phyloP scores from a whole-genome alignment of 1,140 invertebrate species.

The Homarus americanus region DNA sequence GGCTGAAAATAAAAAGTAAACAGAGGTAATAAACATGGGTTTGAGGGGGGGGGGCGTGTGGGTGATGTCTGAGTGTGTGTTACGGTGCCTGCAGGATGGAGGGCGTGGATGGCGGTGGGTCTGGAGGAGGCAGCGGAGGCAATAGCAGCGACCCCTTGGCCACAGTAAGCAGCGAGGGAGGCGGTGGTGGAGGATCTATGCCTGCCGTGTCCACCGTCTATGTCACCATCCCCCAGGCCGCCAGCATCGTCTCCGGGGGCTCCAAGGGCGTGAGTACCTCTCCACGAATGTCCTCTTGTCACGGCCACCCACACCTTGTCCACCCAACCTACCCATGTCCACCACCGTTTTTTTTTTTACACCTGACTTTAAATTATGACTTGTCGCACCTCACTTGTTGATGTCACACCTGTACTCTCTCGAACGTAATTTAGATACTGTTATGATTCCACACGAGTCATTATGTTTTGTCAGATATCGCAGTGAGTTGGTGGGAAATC shows the following conservation, averaged over 20 bases:
- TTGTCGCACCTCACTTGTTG: not conserved
- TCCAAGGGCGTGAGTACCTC: constrained; percentile 49
- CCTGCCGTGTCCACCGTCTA: constrained; percentile 64
- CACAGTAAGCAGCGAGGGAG: constrained; percentile 52
- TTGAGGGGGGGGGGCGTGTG: not conserved
- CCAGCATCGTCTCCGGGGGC: constrained; percentile 29
- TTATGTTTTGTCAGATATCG: no score
- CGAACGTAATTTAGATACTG: no score
- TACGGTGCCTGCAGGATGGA: constrained; percentile 46
- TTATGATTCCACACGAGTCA: no score
- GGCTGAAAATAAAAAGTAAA: no score
- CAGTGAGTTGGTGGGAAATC: no score
- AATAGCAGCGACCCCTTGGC: constrained; percentile 35
- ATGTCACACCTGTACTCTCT: no score
- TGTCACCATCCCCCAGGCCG: constrained; percentile 61
- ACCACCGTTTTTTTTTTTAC: no score
- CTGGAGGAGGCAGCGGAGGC: constrained; percentile 41
- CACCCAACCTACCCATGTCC: no score
- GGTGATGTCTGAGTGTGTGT: not conserved
- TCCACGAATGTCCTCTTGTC: no score
- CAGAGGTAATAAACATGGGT: no score
- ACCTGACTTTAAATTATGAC: no score
- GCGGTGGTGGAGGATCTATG: constrained; percentile 19
- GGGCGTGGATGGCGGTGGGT: constrained; percentile 62
- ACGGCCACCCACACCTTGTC: not conserved